Evolutionary conservation across 2,797 vertebrate species (phyloP).

Genomic region (Myotis myotis): DNA sequence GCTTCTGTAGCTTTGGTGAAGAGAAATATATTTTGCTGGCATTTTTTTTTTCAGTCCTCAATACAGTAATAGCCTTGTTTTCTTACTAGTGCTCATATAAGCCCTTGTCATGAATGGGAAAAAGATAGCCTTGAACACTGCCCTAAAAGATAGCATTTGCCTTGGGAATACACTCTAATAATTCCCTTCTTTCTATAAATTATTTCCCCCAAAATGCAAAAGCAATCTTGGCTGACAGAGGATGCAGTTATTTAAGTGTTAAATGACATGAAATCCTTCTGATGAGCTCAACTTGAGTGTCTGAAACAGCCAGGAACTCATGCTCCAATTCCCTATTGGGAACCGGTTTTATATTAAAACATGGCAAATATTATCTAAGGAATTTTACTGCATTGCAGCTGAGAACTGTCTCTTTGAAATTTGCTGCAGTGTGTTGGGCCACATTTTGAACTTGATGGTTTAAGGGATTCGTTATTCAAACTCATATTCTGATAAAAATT

Average conservation of each 20-base stretch:
- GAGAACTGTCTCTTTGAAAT: conserved; percentile 7
- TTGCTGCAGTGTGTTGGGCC: neutral
- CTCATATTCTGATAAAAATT: neutral
- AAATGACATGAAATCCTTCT: conserved; percentile 31
- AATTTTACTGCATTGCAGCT: conserved; percentile 53
- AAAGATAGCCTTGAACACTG: neutral
- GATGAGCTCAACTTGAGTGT: conserved; percentile 19
- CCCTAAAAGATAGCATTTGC: conserved; percentile 46
- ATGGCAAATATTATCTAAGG: conserved; percentile 58
- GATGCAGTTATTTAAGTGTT: conserved; percentile 65
- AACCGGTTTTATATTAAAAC: conserved; percentile 66
- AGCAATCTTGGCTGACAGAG: conserved; percentile 54
- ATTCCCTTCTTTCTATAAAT: conserved; percentile 48
- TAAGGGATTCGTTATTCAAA: neutral
- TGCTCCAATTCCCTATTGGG: conserved; percentile 53
- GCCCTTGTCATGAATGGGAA: neutral
- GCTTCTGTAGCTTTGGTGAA: conserved; percentile 21
- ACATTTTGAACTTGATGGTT: conserved; percentile 10
- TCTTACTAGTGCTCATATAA: neutral
- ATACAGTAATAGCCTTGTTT: conserved; percentile 35
- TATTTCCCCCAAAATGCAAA: conserved; percentile 64
- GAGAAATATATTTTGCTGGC: neutral
- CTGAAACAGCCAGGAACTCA: conserved; percentile 22
- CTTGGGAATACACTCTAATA: conserved; percentile 55
- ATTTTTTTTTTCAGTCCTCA: conserved; percentile 6